A percentile compares a stretch with the other conserved stretches of the same genome.
Conservation (phyloP, 1,140 invertebrate species). For the Helicoverpa zea region DNA sequence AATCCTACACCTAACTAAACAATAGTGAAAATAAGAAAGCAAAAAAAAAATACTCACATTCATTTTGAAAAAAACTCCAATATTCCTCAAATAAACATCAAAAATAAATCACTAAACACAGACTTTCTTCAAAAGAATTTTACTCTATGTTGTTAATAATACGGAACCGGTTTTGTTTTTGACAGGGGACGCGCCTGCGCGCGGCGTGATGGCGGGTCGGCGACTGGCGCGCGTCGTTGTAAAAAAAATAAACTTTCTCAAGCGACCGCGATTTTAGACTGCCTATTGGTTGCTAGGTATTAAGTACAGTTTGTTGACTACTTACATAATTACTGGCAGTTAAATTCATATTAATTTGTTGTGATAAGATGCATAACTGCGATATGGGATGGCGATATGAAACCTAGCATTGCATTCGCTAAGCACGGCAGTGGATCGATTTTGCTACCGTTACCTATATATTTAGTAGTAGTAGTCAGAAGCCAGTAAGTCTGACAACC, state of each 20-base stretch:
- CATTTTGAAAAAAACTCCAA: constrained; percentile 57
- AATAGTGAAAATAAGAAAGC: constrained; percentile 46
- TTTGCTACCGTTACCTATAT: too few species aligned
- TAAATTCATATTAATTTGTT: constrained; percentile 17
- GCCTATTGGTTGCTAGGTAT: constrained; percentile 42
- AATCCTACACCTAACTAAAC: constrained; percentile 20
- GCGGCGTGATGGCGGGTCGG: constrained; percentile 44
- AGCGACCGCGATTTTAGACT: constrained; percentile 58
- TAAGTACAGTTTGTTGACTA: constrained; percentile 14
- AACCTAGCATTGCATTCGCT: not conserved
- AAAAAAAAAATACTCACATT: constrained; percentile 61
- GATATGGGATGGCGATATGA: not conserved
- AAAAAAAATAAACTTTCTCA: constrained; percentile 73
- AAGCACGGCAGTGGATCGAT: too few species aligned
- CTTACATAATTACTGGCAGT: constrained; percentile 21
- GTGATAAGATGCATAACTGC: constrained; percentile 1
- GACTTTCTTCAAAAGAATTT: constrained; percentile 71
- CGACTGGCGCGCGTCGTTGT: constrained; percentile 56
- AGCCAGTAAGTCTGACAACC: too few species aligned
- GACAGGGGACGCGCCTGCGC: constrained; percentile 53
- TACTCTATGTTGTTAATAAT: constrained; percentile 57
- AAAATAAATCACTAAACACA: constrained; percentile 54
- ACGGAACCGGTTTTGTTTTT: constrained; percentile 59
- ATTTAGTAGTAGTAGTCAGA: too few species aligned
- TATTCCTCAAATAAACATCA: constrained; percentile 53